These are phyloP conservation scores for Tenthredo distinguenda DNA, from an alignment of 2,888 invertebrate genomes.

Conservation along the genomic window DNA sequence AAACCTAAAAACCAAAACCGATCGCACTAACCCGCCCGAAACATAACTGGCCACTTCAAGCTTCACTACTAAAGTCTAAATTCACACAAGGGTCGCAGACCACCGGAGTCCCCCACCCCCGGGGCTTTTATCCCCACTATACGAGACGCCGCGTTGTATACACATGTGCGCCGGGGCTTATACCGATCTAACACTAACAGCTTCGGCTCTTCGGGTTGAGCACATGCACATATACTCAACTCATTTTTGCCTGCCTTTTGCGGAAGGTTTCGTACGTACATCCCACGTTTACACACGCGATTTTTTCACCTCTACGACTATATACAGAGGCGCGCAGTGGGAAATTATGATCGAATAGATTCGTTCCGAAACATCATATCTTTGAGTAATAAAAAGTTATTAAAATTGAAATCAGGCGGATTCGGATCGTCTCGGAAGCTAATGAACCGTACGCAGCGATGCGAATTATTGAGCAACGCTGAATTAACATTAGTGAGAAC, in stretches of 20 bases:
- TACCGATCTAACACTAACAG: not conserved
- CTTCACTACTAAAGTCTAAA: constrained; percentile 40
- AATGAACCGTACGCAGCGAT: not conserved
- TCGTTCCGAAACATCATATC: too few species aligned
- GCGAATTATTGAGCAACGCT: not conserved
- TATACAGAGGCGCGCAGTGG: not conserved
- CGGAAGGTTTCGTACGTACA: not conserved
- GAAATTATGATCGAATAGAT: too few species aligned
- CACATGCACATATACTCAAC: not conserved
- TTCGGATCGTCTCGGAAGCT: too few species aligned
- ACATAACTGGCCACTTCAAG: constrained; percentile 37
- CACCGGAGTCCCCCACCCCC: constrained; percentile 21
- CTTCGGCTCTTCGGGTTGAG: not conserved
- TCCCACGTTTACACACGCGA: not conserved
- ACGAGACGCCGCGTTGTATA: not conserved
- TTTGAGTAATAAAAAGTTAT: too few species aligned
- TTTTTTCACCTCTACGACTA: not conserved
- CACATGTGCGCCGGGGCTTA: not conserved
- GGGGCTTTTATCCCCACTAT: constrained; percentile 5
- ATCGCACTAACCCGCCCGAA: constrained; percentile 11
- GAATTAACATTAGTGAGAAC: not conserved
- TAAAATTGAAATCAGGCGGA: too few species aligned
- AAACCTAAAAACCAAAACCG: not conserved
- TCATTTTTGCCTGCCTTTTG: not conserved
- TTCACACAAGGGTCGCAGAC: constrained; percentile 43